Evolutionary conservation across 92 coral and sea anemone species (phyloP), one percentile per base, ranked within the genome.

Genomic region (Paragorgia papillata): DNA sequence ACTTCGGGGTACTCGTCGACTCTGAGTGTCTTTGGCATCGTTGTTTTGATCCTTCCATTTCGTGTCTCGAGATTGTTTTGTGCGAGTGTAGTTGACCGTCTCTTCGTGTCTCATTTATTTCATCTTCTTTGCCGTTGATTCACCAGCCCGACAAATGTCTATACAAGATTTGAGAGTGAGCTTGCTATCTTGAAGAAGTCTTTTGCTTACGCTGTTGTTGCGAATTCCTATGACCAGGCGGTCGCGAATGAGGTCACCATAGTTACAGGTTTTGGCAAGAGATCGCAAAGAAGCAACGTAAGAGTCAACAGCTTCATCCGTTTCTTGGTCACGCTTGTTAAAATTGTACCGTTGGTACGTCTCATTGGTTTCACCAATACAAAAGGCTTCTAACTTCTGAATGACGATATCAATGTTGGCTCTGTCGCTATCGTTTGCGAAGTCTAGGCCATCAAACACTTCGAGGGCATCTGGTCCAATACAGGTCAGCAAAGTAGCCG

Each of bases 151-250:
- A 51, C 84, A 88, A 19, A 80, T 84, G 48, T 80, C 80, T 27
- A 88, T 73, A 82, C 91, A 80, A 33, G 75, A 66, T 44, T 77
- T 21, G 34, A 84, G 88, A 21, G 86, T 80, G 24, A 84, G 84
- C 82, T 88, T 88, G 44, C 79, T 64, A 26, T 80, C 91, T 25
- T 79, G 85, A 29, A 79, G 75, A 7, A 83, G 81, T 56, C 69
- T 79, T 75, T 83, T 87, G 39, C 82, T 53, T 33, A 75, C 49
- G 58, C 82, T 58, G 68, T 67, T 81, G 80, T 82, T 80, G 66
- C 69, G 44, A 56, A 87, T 73, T 22, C 87, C 85, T 15, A 87
- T 46, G 5, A 82, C 87, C 48, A 71, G 57, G 13, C 57, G n/a
- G 61, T 78, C 74, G 8, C 66, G 64, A 30, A 79, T 65, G 24